Evolutionary conservation across 2,113 vertebrate genomes (phyloP).

Genomic region (Cyanoliseus patagonus): DNA sequence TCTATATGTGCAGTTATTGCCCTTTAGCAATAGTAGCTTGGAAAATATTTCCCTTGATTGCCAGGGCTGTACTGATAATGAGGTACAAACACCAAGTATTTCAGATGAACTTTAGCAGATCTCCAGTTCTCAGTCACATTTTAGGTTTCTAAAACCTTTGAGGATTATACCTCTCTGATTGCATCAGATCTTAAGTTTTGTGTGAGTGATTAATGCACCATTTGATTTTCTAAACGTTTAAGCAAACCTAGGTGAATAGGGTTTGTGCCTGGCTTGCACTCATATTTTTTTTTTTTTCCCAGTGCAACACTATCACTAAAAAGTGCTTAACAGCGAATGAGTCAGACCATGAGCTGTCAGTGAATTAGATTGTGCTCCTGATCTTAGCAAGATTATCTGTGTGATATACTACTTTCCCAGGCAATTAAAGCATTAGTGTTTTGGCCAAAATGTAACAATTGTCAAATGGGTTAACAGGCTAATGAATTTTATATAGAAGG

Average conservation of each 20-base stretch:
- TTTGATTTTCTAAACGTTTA: background rate
- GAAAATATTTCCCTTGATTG: background rate
- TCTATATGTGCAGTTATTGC: background rate
- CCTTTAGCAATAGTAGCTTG: background rate
- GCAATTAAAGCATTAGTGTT: background rate
- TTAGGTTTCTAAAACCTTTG: background rate
- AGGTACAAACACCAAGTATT: background rate
- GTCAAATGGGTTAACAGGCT: background rate
- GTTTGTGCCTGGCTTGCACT: background rate
- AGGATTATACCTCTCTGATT: background rate
- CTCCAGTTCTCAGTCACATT: background rate
- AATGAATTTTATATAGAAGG: background rate
- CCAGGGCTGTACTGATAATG: rapidly evolving
- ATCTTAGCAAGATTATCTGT: background rate
- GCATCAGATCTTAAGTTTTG: background rate
- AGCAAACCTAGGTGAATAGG: background rate
- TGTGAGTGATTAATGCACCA: background rate
- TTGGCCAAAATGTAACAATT: background rate
- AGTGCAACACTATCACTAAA: background rate
- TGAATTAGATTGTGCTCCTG: background rate
- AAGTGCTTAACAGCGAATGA: background rate
- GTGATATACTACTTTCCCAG: background rate
- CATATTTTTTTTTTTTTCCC: background rate
- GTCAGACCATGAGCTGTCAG: background rate
- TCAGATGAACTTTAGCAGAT: background rate